Base-by-base conservation (phyloP, 2,113 vertebrate genomes). In the Lampris megalopsis region DNA sequence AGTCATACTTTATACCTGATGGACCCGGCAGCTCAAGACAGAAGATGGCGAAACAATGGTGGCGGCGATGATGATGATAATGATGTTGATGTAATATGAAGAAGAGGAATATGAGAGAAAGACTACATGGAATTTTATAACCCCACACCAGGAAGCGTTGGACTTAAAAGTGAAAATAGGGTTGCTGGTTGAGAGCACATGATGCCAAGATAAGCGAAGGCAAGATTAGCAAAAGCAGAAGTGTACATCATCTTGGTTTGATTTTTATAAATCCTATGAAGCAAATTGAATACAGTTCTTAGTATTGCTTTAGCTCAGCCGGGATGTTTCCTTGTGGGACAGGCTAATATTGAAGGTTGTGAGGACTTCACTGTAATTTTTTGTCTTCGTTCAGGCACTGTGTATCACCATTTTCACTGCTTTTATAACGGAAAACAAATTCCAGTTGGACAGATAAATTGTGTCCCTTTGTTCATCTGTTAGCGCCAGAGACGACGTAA, bases 391-490 rank as follows among this genome's bases (percentile, higher is more conserved):
- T 59, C 24, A 37, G 9, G 52, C 5, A 56, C 9, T 59, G 13
- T 68, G 42, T 38, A 65, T 64, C 9, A 60, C 49, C 53, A 37
- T 24, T 58, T 65, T 68, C 62, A 75, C 6, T 9, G 10, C 64
- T 47, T 24, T 53, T 47, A 36, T 65, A 48, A 49, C 69, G 68
- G 36, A 42, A 71, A 66, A 74, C 49, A 73, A 79, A 80, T 80
- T 24, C 53, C 11, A 47, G 41, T 52, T 49, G 64, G 75, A 72
- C 73, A 79, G 60, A 65, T 67, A 80, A 69, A 83, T 81, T 83
- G 35, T 68, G 48, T 63, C 76, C 24, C 24, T 24, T 24, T 24
- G 47, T 83, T 82, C 62, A 80, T 83, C 63, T 62, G 86, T 81
- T 67, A 83, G 82, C 52, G 67, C 71, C 64, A 24, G 37, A 56